Evolutionary conservation across 2,113 vertebrate species (phyloP).

Genomic region (Abramis brama): DNA sequence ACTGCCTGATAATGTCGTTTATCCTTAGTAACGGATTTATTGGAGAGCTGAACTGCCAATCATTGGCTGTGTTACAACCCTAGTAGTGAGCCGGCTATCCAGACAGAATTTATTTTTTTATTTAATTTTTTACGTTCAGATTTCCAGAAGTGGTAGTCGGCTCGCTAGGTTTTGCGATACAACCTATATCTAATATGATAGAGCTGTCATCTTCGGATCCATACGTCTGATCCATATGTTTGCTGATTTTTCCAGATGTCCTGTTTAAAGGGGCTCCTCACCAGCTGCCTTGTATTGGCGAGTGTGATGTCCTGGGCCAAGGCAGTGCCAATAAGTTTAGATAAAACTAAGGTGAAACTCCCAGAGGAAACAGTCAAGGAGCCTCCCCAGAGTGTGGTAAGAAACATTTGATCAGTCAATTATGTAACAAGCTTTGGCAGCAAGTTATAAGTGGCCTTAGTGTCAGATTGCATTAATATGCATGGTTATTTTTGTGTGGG

Average conservation of each 20-base stretch:
- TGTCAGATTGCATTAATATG: background rate
- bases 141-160: background rate
- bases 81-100: background rate
- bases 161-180: background rate
- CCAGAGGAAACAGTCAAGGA: conserved; percentile 77
- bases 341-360: conserved; percentile 88
- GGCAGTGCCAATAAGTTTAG: conserved; percentile 90
- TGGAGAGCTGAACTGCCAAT: background rate
- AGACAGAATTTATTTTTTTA: no score
- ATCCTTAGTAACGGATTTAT: conserved; percentile 16
- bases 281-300: conserved; percentile 74
- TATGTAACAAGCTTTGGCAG: background rate
- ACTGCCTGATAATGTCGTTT: background rate
- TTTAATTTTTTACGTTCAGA: no score
- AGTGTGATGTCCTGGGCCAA: conserved; percentile 75
- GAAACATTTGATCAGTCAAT: conserved; percentile 42
- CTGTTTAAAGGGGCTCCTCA: conserved; percentile 65
- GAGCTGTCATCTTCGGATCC: background rate
- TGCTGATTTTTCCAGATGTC: conserved; percentile 79
- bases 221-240: background rate
- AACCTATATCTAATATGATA: background rate
- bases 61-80: background rate
- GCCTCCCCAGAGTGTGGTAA: conserved; percentile 85
- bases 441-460: background rate
- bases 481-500: background rate